Conservation (phyloP, 2,888 invertebrate species). For the Drosophila quinaria region DNA sequence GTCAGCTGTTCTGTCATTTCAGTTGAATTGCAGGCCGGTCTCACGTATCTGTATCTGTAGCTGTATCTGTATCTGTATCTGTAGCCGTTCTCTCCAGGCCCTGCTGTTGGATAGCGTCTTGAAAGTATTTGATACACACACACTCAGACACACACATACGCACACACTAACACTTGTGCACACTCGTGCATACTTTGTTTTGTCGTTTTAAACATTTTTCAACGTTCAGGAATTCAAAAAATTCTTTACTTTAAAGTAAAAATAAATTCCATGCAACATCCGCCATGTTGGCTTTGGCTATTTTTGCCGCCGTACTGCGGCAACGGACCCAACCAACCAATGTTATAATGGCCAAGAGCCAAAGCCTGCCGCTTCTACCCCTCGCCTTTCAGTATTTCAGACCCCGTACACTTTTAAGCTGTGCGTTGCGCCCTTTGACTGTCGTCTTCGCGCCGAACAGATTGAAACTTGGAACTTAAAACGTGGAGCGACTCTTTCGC, state of each 20-base stretch:
- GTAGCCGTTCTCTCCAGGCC: constrained; percentile 43
- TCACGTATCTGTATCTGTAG: constrained; percentile 33
- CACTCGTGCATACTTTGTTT: constrained; percentile 67
- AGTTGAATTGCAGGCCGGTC: constrained; percentile 58
- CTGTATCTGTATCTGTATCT: constrained; percentile 20
- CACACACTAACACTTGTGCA: constrained; percentile 26
- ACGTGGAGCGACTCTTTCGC: constrained; percentile 27
- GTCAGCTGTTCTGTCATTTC: constrained; percentile 71
- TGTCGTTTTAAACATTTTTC: constrained; percentile 79
- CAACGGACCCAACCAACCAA: constrained; percentile 39
- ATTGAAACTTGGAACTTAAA: constrained; percentile 50
- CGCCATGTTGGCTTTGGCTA: constrained; percentile 80
- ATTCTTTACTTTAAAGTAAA: constrained; percentile 80
- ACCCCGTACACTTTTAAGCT: constrained; percentile 32
- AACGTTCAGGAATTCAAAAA: constrained; percentile 78
- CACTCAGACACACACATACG: constrained; percentile 12
- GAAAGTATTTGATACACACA: constrained; percentile 58
- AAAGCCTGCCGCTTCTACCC: constrained; percentile 25
- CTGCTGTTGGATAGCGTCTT: constrained; percentile 50
- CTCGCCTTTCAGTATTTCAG: background rate
- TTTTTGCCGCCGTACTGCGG: constrained; percentile 68
- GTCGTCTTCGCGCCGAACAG: constrained; percentile 47
- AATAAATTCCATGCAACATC: constrained; percentile 80
- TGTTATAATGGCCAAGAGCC: constrained; percentile 65
- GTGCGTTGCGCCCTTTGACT: constrained; percentile 64